Evolutionary conservation across 2,113 vertebrate genomes (phyloP).

Genomic region (Myotis brandtii): DNA sequence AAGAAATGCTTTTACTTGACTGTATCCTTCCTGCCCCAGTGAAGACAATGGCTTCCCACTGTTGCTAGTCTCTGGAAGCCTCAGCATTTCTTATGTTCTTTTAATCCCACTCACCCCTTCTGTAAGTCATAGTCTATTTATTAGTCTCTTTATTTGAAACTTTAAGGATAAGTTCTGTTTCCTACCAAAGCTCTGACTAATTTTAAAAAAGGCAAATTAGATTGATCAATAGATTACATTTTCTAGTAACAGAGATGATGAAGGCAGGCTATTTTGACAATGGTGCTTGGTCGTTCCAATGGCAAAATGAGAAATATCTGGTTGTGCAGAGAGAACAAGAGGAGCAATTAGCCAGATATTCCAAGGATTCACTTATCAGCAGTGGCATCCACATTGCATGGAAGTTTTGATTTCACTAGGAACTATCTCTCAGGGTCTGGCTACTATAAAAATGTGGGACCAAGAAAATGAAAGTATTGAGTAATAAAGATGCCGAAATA

Average conservation of each 20-base stretch:
- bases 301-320: background rate
- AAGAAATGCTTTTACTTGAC: background rate
- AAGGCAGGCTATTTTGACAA: slow-evolving; percentile 19
- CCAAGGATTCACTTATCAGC: background rate
- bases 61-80: background rate
- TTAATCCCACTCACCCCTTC: background rate
- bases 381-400: background rate
- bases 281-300: background rate
- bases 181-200: background rate
- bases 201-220: background rate
- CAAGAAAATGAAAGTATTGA: slow-evolving; percentile 40
- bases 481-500: slow-evolving; percentile 18
- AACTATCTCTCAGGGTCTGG: slow-evolving; percentile 15
- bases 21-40: accelerated
- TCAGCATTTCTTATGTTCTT: background rate
- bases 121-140: background rate
- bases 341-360: background rate
- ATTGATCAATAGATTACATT: background rate
- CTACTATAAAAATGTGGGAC: background rate
- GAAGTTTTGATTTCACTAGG: background rate
- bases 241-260: background rate
- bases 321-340: background rate
- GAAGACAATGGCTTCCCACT: background rate
- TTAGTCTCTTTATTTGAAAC: background rate
- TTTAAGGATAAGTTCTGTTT: background rate